phyloP scores from a whole-genome alignment of 2,797 vertebrate species.

The Neoniphon sammara region DNA sequence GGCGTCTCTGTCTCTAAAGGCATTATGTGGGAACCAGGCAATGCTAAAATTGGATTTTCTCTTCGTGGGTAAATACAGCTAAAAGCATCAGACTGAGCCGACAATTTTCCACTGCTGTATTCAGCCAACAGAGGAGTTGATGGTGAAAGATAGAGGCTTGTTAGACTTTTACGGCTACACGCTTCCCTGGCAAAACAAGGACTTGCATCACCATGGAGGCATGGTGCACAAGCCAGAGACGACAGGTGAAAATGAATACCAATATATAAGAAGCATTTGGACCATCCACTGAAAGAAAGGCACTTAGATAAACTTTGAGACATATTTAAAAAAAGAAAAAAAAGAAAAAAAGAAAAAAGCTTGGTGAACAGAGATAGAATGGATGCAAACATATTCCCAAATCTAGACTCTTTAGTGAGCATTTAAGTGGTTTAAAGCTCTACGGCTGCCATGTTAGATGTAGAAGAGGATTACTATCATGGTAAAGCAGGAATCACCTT shows the following conservation, averaged over 20 bases:
- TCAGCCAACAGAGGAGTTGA: constrained; percentile 38
- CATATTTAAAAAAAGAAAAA: too few species aligned
- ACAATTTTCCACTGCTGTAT: constrained; percentile 34
- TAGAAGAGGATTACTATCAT: background rate
- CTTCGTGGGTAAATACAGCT: constrained; percentile 43
- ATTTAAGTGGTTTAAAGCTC: background rate
- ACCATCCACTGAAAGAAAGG: background rate
- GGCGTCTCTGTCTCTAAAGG: background rate
- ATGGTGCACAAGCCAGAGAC: background rate
- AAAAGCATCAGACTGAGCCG: constrained; percentile 31
- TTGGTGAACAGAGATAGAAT: too few species aligned
- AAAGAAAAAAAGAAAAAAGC: too few species aligned
- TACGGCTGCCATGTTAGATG: background rate
- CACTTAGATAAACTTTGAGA: background rate
- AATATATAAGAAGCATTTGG: background rate
- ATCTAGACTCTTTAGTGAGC: too few species aligned
- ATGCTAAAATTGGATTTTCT: constrained; percentile 33
- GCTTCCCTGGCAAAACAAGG: constrained; percentile 18
- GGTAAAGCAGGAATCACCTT: background rate
- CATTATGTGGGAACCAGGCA: constrained; percentile 21
- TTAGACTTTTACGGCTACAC: constrained; percentile 31
- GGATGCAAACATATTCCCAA: too few species aligned
- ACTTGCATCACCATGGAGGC: constrained; percentile 17
- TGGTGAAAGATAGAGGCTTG: constrained; percentile 44
- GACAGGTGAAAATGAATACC: constrained; percentile 31